Base-by-base conservation (phyloP, 2,113 vertebrate genomes). In the Sturnus vulgaris region DNA sequence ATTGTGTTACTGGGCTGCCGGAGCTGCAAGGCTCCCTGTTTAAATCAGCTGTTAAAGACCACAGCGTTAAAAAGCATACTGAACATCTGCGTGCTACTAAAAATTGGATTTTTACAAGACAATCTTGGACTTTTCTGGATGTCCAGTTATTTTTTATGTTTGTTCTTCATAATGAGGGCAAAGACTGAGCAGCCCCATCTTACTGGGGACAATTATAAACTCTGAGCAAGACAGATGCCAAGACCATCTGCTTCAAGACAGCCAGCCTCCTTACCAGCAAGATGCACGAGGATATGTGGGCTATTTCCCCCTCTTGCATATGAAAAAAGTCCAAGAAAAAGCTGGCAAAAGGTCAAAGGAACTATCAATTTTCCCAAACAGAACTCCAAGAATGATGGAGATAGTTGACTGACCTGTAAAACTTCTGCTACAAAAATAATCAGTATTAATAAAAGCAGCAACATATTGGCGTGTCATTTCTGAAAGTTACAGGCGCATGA, bases 221-320 rank as follows among this genome's bases (percentile, higher is more conserved):
- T 80, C 82, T 31, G 71, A 60, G 60, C 80, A 82, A 82, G 92
- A 71, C 92, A 95, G 92, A 96, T 93, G 92, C 79, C 75, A 70
- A 83, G 85, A 77, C 90, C 92, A 96, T 95, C 92, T 95, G 94
- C 79, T 92, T 86, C 52, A 63, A 77, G 75, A 75, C 7, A 83
- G 52, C 15, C 80, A 69, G 91, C 60, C 80, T 70, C 33, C 91
- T 92, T 52, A 73, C 39, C 88, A 93, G 59, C 28, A 31, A 92
- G 60, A 31, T 68, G 75, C 79, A 49, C 0, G 23, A 80, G 60
- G 68, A 15, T 71, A 76, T 4, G 85, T 76, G 75, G 82, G 79
- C 64, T 70, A 86, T 37, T 55, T 82, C 47, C 55, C 63, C 24
- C 39, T 85, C 82, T 59, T 2, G 2, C n/a, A 19, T 47, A 25